Percentiles rank a stretch among this genome's conserved stretches.
Conservation (phyloP, 2,113 vertebrate genomes). For the Corydoras sp. region DNA sequence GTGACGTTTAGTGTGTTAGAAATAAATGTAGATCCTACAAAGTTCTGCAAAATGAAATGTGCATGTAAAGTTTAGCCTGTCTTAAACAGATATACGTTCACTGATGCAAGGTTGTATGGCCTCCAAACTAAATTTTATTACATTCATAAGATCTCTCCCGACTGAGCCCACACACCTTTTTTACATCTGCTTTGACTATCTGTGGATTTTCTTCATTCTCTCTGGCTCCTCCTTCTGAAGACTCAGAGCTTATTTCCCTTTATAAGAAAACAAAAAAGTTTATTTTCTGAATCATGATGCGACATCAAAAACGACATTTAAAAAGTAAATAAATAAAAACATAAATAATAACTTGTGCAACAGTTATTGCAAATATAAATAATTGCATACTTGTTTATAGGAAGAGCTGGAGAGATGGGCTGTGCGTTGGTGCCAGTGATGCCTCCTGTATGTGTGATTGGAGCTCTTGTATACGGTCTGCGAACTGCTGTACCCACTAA, state of each 20-base stretch:
- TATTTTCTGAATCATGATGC: too few species aligned
- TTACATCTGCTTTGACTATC: constrained; percentile 75
- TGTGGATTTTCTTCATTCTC: constrained; percentile 96
- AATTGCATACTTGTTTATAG: constrained; percentile 78
- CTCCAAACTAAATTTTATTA: too few species aligned
- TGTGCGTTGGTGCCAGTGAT: constrained; percentile 82
- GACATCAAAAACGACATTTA: neutral
- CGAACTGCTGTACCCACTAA: constrained; percentile 82
- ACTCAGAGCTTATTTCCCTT: constrained; percentile 77
- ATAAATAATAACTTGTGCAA: neutral
- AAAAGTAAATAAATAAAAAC: neutral
- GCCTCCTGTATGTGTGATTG: constrained; percentile 75
- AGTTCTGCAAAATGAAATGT: too few species aligned
- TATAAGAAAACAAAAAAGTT: neutral
- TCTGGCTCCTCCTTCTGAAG: constrained; percentile 79
- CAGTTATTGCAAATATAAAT: neutral
- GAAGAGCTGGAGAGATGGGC: constrained; percentile 74
- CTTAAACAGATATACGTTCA: too few species aligned
- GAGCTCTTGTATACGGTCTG: constrained; percentile 79
- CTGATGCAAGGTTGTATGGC: too few species aligned
- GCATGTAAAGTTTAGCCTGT: too few species aligned
- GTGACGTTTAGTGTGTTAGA: too few species aligned
- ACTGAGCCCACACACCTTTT: constrained; percentile 72
- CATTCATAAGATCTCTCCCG: constrained; percentile 3
- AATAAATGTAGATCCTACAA: too few species aligned